These are phyloP conservation scores for Drosophila subsilvestris DNA, from an alignment of 2,888 invertebrate genomes.

Conservation along the genomic window DNA sequence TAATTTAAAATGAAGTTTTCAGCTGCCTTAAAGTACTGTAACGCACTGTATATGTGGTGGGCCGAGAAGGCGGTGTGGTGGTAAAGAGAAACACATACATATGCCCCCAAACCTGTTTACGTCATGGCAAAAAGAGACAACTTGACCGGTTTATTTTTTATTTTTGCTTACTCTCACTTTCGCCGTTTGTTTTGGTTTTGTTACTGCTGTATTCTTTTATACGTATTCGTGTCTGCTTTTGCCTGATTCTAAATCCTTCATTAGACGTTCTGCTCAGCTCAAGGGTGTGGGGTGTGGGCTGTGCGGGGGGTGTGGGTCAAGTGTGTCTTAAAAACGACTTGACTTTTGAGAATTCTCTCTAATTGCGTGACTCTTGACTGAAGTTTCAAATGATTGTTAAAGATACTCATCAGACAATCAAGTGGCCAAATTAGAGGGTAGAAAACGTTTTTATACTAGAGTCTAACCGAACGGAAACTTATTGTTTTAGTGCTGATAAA, in stretches of 20 bases:
- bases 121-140: constrained; percentile 61
- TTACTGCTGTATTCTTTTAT: constrained; percentile 4
- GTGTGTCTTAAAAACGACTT: constrained; percentile 59
- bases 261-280: constrained; percentile 42
- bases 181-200: constrained; percentile 34
- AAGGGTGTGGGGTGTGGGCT: constrained; percentile 41
- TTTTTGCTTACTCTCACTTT: constrained; percentile 62
- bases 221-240: constrained; percentile 38
- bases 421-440: constrained; percentile 10
- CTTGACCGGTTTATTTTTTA: constrained; percentile 48
- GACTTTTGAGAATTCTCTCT: constrained; percentile 42
- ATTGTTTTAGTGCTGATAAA: background rate
- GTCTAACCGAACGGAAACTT: background rate
- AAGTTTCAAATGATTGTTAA: constrained; percentile 32
- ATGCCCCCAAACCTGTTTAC: constrained; percentile 69
- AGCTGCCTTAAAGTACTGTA: background rate
- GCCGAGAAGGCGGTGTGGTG: background rate
- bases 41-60: constrained; percentile 9
- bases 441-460: constrained; percentile 4
- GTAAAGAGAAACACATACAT: background rate
- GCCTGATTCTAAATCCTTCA: constrained; percentile 67
- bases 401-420: constrained; percentile 16
- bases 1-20: background rate
- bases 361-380: constrained; percentile 67
- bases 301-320: constrained; percentile 55